Evolutionary conservation across 2,888 invertebrate genomes (phyloP).

Genomic region (Microctonus aethiopoides): DNA sequence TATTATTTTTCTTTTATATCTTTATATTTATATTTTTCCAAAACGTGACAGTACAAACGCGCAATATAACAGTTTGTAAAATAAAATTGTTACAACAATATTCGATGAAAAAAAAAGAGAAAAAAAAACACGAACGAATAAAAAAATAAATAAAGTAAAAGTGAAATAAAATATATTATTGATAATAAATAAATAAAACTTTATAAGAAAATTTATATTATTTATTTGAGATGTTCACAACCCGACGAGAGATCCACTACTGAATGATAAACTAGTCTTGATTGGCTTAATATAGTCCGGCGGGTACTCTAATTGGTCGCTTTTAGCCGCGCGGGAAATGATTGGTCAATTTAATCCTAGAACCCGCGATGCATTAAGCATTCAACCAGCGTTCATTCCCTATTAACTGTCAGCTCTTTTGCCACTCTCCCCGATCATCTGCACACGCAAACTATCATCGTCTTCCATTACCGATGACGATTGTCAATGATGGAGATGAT

Average conservation of each 20-base stretch:
- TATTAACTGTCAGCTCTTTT: constrained; percentile 55
- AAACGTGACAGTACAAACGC: background rate
- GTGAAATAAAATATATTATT: too few species aligned
- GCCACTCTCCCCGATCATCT: constrained; percentile 36
- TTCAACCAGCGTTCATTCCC: constrained; percentile 65
- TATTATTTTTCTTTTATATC: background rate
- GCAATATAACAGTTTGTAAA: background rate
- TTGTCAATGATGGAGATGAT: background rate
- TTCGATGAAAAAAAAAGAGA: background rate
- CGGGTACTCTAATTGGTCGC: constrained; percentile 72
- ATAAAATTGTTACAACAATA: background rate
- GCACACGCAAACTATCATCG: constrained; percentile 6
- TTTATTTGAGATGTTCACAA: constrained; percentile 51
- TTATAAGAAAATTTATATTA: background rate
- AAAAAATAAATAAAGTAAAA: background rate
- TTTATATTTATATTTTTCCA: too few species aligned
- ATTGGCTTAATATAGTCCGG: constrained; percentile 76
- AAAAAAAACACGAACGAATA: constrained; percentile 23
- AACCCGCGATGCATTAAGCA: constrained; percentile 64
- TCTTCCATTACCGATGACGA: constrained; percentile 15
- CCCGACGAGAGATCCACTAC: constrained; percentile 69
- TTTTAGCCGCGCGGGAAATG: constrained; percentile 69
- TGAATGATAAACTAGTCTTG: constrained; percentile 74
- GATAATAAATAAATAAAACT: too few species aligned
- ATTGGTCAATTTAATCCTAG: constrained; percentile 68